These are phyloP conservation scores for Iphiclides podalirius DNA, from an alignment of 2,888 invertebrate genomes.

Conservation along the genomic window DNA sequence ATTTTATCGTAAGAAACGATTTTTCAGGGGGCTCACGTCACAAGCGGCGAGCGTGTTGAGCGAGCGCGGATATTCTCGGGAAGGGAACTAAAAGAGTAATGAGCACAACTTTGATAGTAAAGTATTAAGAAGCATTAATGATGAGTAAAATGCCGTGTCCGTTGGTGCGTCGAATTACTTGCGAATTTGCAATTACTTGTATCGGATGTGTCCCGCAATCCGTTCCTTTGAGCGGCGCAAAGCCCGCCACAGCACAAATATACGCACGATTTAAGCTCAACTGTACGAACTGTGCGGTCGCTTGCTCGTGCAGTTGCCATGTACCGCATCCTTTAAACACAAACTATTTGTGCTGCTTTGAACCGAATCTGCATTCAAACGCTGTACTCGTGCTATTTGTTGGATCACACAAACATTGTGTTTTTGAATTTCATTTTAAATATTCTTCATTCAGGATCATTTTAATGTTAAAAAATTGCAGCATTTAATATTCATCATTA, in stretches of 20 bases:
- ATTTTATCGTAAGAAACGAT: constrained; percentile 10
- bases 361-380: background rate
- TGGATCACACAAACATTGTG: background rate
- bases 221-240: constrained; percentile 27
- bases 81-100: constrained; percentile 8
- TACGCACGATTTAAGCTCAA: constrained; percentile 37
- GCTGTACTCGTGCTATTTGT: background rate
- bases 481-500: no score
- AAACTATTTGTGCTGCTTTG: constrained; percentile 6
- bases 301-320: constrained; percentile 8
- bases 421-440: no score
- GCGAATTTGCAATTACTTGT: background rate
- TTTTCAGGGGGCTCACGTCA: constrained; percentile 15
- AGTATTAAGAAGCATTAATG: no score
- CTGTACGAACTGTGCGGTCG: constrained; percentile 27
- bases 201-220: background rate
- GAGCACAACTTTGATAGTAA: background rate
- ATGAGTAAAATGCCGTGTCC: no score
- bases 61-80: no score
- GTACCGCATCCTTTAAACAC: background rate
- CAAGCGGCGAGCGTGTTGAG: constrained; percentile 7
- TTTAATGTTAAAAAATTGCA: no score
- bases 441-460: no score
- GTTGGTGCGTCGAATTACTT: no score
- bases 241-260: constrained; percentile 33